These are phyloP conservation scores for Miltochrista miniata DNA, from an alignment of 2,888 invertebrate species.

Conservation along the genomic window DNA sequence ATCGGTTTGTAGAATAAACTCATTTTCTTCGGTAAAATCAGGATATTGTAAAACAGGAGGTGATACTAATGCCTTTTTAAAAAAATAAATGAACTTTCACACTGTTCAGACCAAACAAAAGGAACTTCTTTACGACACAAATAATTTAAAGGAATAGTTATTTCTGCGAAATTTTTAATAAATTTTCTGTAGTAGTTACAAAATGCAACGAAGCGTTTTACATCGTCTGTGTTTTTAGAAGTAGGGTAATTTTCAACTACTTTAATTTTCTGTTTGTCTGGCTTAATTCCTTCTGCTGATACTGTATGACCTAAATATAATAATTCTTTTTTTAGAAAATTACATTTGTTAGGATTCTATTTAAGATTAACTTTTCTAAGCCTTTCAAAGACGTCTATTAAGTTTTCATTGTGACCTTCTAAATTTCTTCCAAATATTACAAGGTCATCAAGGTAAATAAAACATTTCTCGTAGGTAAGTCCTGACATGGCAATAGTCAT, in stretches of 20 bases:
- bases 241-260: slow-evolving; percentile 1
- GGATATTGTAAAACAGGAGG: neutral
- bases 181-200: neutral
- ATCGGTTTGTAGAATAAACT: slow-evolving; percentile 3
- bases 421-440: neutral
- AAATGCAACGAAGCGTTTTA: neutral
- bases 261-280: slow-evolving; percentile 1
- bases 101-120: neutral
- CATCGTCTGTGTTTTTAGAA: neutral
- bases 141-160: slow-evolving; percentile 1
- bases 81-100: neutral
- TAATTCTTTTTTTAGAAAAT: neutral
- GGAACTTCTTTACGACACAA: neutral
- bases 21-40: neutral
- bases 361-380: slow-evolving; percentile 7
- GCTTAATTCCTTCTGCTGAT: slow-evolving; percentile 1
- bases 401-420: neutral
- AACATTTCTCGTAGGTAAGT: neutral
- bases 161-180: neutral
- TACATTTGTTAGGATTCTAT: neutral
- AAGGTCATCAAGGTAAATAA: slow-evolving; percentile 1
- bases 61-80: neutral
- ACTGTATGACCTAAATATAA: slow-evolving; percentile 4
- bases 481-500: slow-evolving; percentile 4
- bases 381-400: slow-evolving; percentile 19